Conservation (phyloP, 2,888 invertebrate species). For the Seira musarum region DNA sequence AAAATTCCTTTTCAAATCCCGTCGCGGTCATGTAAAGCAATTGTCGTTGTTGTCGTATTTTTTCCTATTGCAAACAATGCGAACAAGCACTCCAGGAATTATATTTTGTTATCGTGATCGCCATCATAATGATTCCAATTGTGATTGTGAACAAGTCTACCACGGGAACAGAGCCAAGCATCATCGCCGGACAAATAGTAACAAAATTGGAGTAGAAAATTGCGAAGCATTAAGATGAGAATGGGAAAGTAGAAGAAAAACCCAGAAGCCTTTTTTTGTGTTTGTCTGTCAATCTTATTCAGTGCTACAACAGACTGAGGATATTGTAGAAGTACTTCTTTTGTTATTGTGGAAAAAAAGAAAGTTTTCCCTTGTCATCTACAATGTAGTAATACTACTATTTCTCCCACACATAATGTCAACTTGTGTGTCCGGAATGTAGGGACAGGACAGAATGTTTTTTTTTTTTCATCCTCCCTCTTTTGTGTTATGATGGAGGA, state of each 20-base stretch:
- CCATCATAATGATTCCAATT: neutral
- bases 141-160: neutral
- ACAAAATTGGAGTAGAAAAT: conserved; percentile 14
- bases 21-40: no score
- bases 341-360: neutral
- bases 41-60: neutral
- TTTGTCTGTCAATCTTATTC: conserved; percentile 27
- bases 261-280: conserved; percentile 20
- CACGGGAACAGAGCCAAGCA: neutral
- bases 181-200: neutral
- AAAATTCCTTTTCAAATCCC: no score
- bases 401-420: conserved; percentile 1
- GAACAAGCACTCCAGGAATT: neutral
- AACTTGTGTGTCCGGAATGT: conserved; percentile 5
- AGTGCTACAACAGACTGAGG: neutral
- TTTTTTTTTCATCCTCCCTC: neutral
- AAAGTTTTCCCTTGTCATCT: neutral
- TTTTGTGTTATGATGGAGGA: conserved; percentile 1
- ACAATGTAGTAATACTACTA: no score
- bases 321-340: neutral
- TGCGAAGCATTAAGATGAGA: conserved; percentile 16
- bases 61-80: neutral
- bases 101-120: conserved; percentile 11
- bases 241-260: neutral
- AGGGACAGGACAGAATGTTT: neutral